Base-by-base conservation (phyloP, 1,140 invertebrate species). In the Hyposmocoma kahamanoa region DNA sequence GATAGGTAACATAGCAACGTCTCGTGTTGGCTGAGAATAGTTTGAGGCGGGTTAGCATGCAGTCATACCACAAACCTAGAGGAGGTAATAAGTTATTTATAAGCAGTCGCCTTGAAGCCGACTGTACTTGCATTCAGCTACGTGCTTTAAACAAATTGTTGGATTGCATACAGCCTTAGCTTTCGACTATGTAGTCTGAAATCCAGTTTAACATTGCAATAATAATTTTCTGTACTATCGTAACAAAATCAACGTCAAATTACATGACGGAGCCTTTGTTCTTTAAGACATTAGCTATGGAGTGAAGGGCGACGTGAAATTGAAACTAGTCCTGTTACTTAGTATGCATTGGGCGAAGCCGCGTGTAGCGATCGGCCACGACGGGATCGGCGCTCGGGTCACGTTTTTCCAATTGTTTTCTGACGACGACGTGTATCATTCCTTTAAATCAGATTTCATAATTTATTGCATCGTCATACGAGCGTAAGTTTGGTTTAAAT, bases 371-470 rank as follows among this genome's bases (percentile, higher is more conserved):
- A 76, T 76, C 74, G 76, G 63, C 62, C 64, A 56, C 61, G 67
- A 59, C 64, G 58, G 58, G 64, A 71, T 69, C 77, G 58, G 52
- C 26, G 64, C 67, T 63, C 70, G 53, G 62, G 69, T 73, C 81
- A 83, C 81, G 81, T 84, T 66, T 67, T 59, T 68, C 68, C 81
- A 82, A 84, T 84, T 84, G 81, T 84, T 84, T 84, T 79, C 77
- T 83, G 81, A 84, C 77, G 81, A 84, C 77, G 81, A 80, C 75
- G 71, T 72, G 72, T 81, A 82, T 83, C 75, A 82, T 81, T 82
- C 75, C 70, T 78, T 78, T 74, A 78, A 83, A 82, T 80, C 75
- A 69, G 67, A 74, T 79, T 72, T 68, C 59, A 71, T 68, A 72
- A 82, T 79, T 84, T 80, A 72, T 72, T 54, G 55, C 54, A 47